Base-by-base conservation (phyloP, 1,140 invertebrate genomes). In the Lordiphosa collinella region DNA sequence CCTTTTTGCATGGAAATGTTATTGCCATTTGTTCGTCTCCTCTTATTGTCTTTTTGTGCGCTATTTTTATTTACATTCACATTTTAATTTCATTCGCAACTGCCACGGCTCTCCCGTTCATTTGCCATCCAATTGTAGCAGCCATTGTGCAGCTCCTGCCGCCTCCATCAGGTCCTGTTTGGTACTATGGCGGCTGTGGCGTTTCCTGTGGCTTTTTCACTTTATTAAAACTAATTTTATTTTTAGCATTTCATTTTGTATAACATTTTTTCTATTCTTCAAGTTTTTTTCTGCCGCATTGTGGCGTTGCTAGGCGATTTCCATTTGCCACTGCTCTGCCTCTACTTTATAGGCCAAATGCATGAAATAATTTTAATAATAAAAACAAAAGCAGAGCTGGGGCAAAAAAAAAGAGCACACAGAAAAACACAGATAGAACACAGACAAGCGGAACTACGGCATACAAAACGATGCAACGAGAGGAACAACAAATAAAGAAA, bases 211-310 rank as follows among this genome's bases (percentile, higher is more conserved):
- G 65, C 60, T 72, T 82, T 80, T 76, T 70, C 60, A 75, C 76
- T 82, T 82, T 82, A 82, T 82, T 82, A 71, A 76, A 82, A 82
- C 67, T 82, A 67, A 72, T 82, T 80, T 51, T 56, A 75, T 76
- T 67, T 82, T 63, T 57, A 67, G 57, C 54, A 63, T 61, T 76
- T 67, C 55, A 29, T 66, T 74, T 74, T 74, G 57, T 70, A 56
- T 55, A 52, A 62, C 66, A 71, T 56, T 70, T 79, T 59, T 69
- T 72, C 8, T 31, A 29, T 6, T 48, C 18, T 57, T 53, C 2
- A 25, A 44, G 32, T 14, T 35, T 66, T 41, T 73, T 51, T 50
- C 58, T 66, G 69, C 65, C 54, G 47, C 59, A 54, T 54, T 78
- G 58, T 47, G 25, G 22, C 62, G 69, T 75, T 75, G 75, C 71